Percentiles rank a stretch among this genome's conserved stretches.
Evolutionary conservation across 2,113 vertebrate species (phyloP).

Genomic region (Coturnix japonica): DNA sequence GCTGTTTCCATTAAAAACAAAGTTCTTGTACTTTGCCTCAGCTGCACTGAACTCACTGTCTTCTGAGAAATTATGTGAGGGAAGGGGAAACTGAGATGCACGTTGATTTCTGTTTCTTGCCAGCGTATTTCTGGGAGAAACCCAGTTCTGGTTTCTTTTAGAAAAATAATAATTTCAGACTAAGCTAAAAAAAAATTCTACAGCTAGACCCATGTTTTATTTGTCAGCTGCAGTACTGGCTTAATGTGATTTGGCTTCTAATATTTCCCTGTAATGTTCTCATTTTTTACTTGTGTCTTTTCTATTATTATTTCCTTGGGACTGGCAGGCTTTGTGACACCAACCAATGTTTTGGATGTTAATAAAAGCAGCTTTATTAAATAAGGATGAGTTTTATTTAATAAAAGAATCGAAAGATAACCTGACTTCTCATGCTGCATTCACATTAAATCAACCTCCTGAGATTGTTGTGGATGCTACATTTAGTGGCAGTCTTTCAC

Average conservation of each 20-base stretch:
- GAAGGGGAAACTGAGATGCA: not conserved
- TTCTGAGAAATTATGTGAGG: not conserved
- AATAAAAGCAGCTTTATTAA: slow-evolving; percentile 74
- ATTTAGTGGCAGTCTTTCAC: slow-evolving; percentile 32
- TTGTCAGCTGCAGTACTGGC: slow-evolving; percentile 39
- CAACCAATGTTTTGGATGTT: slow-evolving; percentile 60
- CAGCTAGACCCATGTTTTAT: slow-evolving; percentile 8
- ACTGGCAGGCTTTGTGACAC: slow-evolving; percentile 21
- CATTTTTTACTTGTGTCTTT: slow-evolving; percentile 46
- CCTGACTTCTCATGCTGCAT: slow-evolving; percentile 54
- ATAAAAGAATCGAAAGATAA: slow-evolving; percentile 69
- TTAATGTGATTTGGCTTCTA: slow-evolving; percentile 64
- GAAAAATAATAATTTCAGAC: slow-evolving; percentile 23
- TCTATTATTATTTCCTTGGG: slow-evolving; percentile 61
- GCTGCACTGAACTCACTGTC: not conserved
- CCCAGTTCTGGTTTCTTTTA: not conserved
- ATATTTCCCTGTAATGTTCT: slow-evolving; percentile 38
- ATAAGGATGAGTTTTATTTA: slow-evolving; percentile 70
- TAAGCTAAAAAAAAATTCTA: not conserved
- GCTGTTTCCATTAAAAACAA: not conserved
- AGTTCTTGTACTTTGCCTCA: not conserved
- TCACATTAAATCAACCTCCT: slow-evolving; percentile 23
- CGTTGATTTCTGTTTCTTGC: not conserved
- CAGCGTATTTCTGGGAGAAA: not conserved
- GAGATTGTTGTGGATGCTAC: slow-evolving; percentile 12